Conservation (phyloP, 1,140 invertebrate genomes). For the Planococcus citri region DNA sequence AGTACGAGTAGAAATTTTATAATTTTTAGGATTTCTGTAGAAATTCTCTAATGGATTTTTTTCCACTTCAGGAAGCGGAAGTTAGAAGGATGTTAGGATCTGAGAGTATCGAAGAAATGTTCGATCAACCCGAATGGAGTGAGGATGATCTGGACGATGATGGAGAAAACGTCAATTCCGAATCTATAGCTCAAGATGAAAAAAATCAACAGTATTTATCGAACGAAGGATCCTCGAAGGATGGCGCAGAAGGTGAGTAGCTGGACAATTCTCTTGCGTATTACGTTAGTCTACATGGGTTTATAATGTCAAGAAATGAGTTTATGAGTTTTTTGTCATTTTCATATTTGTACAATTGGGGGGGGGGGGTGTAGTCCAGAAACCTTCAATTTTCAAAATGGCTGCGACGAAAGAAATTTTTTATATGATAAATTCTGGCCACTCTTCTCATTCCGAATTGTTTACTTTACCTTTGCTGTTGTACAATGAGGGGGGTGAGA, state of each 20-base stretch:
- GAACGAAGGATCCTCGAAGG: constrained; percentile 40
- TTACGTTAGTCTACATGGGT: too few species aligned
- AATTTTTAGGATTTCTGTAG: not conserved
- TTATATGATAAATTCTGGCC: too few species aligned
- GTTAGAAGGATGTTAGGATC: constrained; percentile 39
- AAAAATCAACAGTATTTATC: constrained; percentile 49
- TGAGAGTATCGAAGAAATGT: constrained; percentile 33
- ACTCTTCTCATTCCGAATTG: too few species aligned
- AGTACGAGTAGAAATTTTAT: constrained; percentile 21
- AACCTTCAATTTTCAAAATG: too few species aligned
- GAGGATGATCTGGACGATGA: constrained; percentile 46
- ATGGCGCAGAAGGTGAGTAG: constrained; percentile 35
- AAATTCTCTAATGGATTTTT: not conserved
- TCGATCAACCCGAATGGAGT: constrained; percentile 65
- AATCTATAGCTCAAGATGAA: constrained; percentile 41
- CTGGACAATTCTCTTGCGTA: constrained; percentile 38
- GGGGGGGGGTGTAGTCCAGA: too few species aligned
- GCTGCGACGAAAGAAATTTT: too few species aligned
- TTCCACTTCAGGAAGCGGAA: constrained; percentile 38
- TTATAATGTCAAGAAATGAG: too few species aligned
- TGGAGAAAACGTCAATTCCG: constrained; percentile 35
- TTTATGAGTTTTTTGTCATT: too few species aligned
- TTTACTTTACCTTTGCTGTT: too few species aligned
- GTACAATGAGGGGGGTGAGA: too few species aligned
- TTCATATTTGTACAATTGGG: too few species aligned